These are phyloP conservation scores for Acanthoscelides obtectus DNA, from an alignment of 2,888 invertebrate genomes.

Conservation along the genomic window DNA sequence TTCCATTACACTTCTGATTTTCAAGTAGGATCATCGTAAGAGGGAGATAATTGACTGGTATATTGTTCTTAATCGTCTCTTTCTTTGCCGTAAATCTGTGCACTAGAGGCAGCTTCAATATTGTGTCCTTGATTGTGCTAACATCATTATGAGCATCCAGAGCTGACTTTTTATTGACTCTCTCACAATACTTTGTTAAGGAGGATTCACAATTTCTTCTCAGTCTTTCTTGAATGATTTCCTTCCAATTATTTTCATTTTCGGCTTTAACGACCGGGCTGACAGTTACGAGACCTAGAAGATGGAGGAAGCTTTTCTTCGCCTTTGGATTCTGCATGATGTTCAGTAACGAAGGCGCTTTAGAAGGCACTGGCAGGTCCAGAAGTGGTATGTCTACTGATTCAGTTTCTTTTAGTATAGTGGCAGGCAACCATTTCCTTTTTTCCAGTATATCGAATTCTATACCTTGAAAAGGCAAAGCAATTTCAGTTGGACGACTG, in stretches of 20 bases:
- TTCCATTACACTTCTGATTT: constrained; percentile 11
- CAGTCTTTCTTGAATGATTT: constrained; percentile 59
- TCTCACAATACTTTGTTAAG: constrained; percentile 48
- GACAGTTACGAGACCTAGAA: constrained; percentile 55
- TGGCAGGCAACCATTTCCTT: constrained; percentile 44
- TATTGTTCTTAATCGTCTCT: background rate
- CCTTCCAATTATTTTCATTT: constrained; percentile 60
- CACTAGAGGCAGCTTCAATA: constrained; percentile 29
- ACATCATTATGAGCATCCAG: constrained; percentile 32
- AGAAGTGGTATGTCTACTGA: constrained; percentile 36
- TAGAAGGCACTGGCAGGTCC: constrained; percentile 50
- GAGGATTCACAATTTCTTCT: constrained; percentile 52
- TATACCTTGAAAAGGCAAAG: constrained; percentile 50
- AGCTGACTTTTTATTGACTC: constrained; percentile 5
- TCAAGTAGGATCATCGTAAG: constrained; percentile 30
- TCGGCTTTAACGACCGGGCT: constrained; percentile 51
- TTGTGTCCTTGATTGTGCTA: constrained; percentile 30
- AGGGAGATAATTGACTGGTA: constrained; percentile 26
- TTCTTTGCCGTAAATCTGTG: constrained; percentile 22
- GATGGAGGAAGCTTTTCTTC: constrained; percentile 58
- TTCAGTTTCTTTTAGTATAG: constrained; percentile 38
- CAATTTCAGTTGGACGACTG: too few species aligned
- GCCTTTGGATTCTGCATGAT: constrained; percentile 49
- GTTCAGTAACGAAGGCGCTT: constrained; percentile 49
- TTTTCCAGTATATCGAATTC: constrained; percentile 60